Conservation (phyloP, 64 coral and sea anemone species). For the Stichodactyla mertensii region DNA sequence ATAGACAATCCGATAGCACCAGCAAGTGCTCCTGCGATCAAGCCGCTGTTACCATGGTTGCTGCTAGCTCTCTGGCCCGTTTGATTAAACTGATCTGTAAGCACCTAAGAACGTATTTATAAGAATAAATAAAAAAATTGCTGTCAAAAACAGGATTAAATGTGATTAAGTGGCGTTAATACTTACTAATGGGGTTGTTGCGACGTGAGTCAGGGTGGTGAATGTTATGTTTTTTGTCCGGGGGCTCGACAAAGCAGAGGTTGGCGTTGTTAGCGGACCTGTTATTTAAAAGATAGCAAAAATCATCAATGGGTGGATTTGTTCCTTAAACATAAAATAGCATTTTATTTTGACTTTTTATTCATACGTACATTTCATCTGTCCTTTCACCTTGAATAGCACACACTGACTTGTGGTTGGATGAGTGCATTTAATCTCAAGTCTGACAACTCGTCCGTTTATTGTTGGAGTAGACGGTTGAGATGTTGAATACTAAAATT, state of each 20-base stretch:
- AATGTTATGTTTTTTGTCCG: not conserved
- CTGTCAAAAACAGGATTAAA: not conserved
- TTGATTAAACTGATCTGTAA: not conserved
- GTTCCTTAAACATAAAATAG: too few relatives aligned
- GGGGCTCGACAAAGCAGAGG: not conserved
- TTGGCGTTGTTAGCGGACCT: not conserved
- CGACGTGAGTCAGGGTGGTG: not conserved
- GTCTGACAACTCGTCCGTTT: not conserved
- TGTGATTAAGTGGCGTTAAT: not conserved
- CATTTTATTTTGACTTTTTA: not conserved
- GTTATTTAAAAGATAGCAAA: too few relatives aligned
- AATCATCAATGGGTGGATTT: too few relatives aligned
- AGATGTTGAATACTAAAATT: not conserved
- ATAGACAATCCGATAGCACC: not conserved
- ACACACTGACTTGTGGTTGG: not conserved
- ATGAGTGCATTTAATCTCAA: not conserved
- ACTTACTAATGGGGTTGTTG: not conserved
- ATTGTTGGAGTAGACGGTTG: not conserved
- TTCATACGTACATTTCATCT: not conserved
- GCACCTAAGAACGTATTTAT: not conserved
- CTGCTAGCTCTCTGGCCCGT: not conserved
- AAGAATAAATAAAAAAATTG: not conserved
- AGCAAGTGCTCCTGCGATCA: constrained; percentile 4
- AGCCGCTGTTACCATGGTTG: not conserved
- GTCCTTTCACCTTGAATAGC: not conserved